These are phyloP conservation scores for Indri indri DNA, from an alignment of 2,113 vertebrate genomes.

Conservation along the genomic window DNA sequence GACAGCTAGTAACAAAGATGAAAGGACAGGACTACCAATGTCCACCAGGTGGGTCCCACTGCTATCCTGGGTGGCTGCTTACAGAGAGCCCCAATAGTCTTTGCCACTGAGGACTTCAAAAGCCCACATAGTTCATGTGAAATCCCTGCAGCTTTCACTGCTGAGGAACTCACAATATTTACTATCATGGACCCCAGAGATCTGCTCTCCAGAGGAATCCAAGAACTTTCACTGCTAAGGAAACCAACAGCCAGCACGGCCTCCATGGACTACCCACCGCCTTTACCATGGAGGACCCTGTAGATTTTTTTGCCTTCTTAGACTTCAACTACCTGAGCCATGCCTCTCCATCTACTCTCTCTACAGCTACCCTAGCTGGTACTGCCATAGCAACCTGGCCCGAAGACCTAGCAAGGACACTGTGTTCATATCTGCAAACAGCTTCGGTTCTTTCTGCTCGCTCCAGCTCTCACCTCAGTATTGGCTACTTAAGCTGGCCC, in stretches of 20 bases:
- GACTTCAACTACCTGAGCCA: not conserved
- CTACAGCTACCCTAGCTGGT: not conserved
- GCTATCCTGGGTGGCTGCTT: not conserved
- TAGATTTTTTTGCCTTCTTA: not conserved
- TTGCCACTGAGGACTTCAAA: not conserved
- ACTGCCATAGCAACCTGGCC: not conserved
- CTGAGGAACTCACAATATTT: not conserved
- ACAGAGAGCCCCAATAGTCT: not conserved
- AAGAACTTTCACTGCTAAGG: too few relatives aligned
- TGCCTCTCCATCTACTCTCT: not conserved
- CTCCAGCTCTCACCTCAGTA: not conserved
- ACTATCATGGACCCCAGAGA: not conserved
- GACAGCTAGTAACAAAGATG: not conserved
- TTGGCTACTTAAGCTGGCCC: not conserved
- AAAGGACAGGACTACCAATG: too few relatives aligned
- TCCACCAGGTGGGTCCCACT: accelerated
- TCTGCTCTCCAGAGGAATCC: not conserved
- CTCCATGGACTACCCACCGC: accelerated
- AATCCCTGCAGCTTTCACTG: not conserved
- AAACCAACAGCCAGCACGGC: not conserved
- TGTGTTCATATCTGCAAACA: not conserved
- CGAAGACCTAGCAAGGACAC: not conserved
- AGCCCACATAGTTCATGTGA: not conserved
- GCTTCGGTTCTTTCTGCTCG: not conserved
- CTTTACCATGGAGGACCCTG: not conserved